These are phyloP conservation scores for Eupithecia inturbata DNA, from an alignment of 2,888 invertebrate genomes.

Conservation along the genomic window DNA sequence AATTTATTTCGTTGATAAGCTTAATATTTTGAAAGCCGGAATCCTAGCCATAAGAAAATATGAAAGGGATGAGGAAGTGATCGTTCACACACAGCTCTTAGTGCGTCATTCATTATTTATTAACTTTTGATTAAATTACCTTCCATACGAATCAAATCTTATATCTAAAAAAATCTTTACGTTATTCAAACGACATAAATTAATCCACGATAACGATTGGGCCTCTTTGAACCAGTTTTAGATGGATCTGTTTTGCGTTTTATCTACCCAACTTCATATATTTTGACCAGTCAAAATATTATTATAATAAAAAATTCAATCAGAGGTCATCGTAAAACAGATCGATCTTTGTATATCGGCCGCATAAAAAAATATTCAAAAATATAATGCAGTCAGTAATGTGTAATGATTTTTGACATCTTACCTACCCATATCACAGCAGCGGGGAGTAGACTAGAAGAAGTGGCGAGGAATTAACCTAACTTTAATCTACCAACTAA, in stretches of 20 bases:
- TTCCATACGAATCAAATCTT: neutral
- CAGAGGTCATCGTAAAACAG: neutral
- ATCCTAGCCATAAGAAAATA: constrained; percentile 17
- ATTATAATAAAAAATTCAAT: neutral
- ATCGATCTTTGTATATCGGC: neutral
- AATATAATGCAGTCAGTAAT: neutral
- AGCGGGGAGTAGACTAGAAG: neutral
- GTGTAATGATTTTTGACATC: too few relatives aligned
- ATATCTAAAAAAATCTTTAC: neutral
- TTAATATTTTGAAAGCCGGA: constrained; percentile 1
- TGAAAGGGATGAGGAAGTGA: constrained; percentile 16
- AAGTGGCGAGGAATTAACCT: neutral
- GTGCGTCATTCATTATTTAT: constrained; percentile 1
- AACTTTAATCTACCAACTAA: too few relatives aligned
- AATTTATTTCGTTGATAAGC: constrained; percentile 1
- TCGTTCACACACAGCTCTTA: neutral
- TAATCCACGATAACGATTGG: neutral
- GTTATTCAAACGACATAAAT: constrained; percentile 10
- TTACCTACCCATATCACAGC: neutral
- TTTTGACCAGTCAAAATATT: neutral
- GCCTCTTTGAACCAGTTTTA: constrained; percentile 26
- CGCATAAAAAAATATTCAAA: neutral
- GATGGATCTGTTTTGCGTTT: constrained; percentile 16
- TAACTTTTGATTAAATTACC: neutral
- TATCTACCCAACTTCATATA: neutral